Evolutionary conservation across 2,888 invertebrate species (phyloP).

Genomic region (Boloria selene): DNA sequence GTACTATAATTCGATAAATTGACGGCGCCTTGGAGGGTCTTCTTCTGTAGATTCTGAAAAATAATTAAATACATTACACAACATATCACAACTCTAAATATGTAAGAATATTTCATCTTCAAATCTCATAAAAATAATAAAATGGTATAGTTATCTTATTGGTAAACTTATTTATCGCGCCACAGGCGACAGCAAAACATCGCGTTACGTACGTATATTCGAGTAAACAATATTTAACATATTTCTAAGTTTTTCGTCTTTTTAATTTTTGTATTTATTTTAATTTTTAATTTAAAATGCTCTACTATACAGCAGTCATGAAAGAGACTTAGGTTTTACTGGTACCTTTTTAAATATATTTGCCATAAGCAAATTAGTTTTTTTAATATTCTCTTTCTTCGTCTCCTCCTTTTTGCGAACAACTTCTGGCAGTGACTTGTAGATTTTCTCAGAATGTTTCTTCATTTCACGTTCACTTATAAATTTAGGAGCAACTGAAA

Average conservation of each 20-base stretch:
- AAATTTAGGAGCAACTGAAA: conserved; percentile 69
- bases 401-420: conserved; percentile 83
- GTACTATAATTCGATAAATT: conserved; percentile 85
- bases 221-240: no score
- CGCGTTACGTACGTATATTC: no score
- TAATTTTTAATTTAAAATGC: no score
- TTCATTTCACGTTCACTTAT: conserved; percentile 76
- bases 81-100: no score
- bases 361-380: conserved; percentile 88
- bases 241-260: no score
- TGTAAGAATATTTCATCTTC: neutral
- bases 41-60: conserved; percentile 86
- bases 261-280: no score
- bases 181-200: no score
- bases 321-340: conserved; percentile 14
- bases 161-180: no score
- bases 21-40: conserved; percentile 84
- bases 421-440: conserved; percentile 88
- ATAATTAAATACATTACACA: no score
- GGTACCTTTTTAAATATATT: conserved; percentile 88
- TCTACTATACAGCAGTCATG: neutral
- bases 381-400: conserved; percentile 83
- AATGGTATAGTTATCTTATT: no score
- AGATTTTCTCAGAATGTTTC: conserved; percentile 78
- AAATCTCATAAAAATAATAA: no score